phyloP scores from a whole-genome alignment of 2,888 invertebrate genomes.

The Oithona nana region DNA sequence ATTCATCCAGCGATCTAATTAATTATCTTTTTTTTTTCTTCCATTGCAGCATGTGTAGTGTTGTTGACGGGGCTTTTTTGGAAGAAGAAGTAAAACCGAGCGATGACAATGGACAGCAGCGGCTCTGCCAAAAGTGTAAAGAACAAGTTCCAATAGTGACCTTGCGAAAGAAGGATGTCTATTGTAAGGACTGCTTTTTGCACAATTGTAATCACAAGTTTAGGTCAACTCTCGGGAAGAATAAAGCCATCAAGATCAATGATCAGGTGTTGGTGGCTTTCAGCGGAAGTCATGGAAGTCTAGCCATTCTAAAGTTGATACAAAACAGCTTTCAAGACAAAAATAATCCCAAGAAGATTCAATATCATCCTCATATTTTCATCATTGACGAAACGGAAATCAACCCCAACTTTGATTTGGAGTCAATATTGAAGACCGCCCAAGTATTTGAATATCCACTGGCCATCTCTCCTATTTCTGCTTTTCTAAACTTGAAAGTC shows the following conservation, averaged over 20 bases:
- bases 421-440: background rate
- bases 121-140: background rate
- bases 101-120: background rate
- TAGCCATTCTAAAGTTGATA: background rate
- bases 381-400: background rate
- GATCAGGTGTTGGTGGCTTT: slow-evolving; percentile 1
- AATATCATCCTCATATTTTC: background rate
- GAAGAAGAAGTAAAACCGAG: slow-evolving; percentile 1
- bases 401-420: background rate
- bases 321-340: background rate
- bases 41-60: slow-evolving; percentile 15
- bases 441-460: background rate
- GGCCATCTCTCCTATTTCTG: background rate
- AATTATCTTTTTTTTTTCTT: background rate
- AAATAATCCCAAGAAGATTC: background rate
- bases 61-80: background rate
- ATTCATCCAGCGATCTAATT: background rate
- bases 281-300: background rate
- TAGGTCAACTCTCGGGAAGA: slow-evolving; percentile 9
- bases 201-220: slow-evolving; percentile 7
- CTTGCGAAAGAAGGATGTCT: slow-evolving; percentile 1
- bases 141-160: background rate
- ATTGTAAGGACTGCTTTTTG: slow-evolving; percentile 9
- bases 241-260: slow-evolving; percentile 2
- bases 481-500: too few species aligned